Evolutionary conservation across 2,888 invertebrate genomes (phyloP), one percentile per base, ranked within the genome.

Genomic region (Parnassius glacialis): DNA sequence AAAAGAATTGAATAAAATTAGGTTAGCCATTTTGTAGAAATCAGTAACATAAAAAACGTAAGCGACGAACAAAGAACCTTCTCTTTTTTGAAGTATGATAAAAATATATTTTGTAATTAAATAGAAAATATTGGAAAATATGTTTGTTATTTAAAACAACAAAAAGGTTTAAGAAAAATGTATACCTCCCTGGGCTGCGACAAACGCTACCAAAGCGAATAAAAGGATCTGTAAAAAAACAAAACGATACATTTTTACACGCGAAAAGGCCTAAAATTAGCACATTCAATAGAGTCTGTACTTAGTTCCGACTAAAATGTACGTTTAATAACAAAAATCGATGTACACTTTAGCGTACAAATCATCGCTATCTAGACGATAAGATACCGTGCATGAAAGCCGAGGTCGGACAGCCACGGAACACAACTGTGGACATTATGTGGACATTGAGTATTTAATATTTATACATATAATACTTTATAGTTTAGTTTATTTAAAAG

Each of bases 211-310:
- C 25, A 64, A 57, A 47, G 59, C 59, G 59, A 64, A 45, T 43
- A 64, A 52, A 60, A 60, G 56, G 43, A 64, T 59, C 64, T 64
- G 64, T 11, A 59, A 64, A 58, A 54, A 16, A 44, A 50, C 10
- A 20, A 48, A 3, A 13, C n/a, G 45, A 52, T 13, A 16, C 59
- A 53, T 59, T 42, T 25, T 59, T 47, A 12, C 47, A 16, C 13
- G 10, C 5, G 12, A 48, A 48, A 13, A 16, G 9, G 11, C 10
- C 10, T 13, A 48, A 13, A 48, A 9, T 10, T 13, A 0, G 13
- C 13, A 11, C 10, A 10, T 11, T 11, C 48, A 48, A 13, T 9
- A 1, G 1, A 48, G 43, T 11, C 16, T 2, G 13, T 16, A 13
- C 48, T 10, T 9, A 16, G 10, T 48, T 48, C 16, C 48, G 48